These are phyloP conservation scores for Bruchidius siliquastri DNA, from an alignment of 2,888 invertebrate species.

Conservation along the genomic window DNA sequence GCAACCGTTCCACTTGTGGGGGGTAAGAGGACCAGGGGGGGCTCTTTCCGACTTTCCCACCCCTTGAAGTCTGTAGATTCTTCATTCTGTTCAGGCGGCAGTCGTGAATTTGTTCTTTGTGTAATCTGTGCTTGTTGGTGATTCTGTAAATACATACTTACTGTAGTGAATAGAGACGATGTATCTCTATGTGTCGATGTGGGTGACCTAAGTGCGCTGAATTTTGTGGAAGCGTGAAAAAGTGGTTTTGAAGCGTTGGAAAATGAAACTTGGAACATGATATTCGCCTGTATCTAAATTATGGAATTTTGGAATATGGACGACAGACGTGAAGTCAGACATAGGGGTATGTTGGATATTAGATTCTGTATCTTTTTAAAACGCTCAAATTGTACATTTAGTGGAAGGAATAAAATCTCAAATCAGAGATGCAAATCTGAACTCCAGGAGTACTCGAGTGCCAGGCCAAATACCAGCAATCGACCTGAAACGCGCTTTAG, in stretches of 20 bases:
- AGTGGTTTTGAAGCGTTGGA: neutral
- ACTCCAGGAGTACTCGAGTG: too few relatives aligned
- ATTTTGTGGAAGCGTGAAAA: neutral
- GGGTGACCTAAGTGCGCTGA: neutral
- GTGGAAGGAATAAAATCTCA: too few relatives aligned
- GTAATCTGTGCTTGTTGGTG: neutral
- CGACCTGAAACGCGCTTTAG: too few relatives aligned
- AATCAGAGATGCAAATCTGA: too few relatives aligned
- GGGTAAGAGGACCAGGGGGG: conserved; percentile 12
- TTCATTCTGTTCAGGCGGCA: neutral
- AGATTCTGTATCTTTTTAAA: too few relatives aligned
- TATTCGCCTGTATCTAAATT: conserved; percentile 28
- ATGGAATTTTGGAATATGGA: conserved; percentile 48
- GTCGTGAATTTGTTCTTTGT: neutral
- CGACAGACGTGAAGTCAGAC: conserved; percentile 39
- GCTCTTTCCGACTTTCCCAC: neutral
- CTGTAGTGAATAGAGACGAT: neutral
- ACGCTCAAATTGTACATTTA: too few relatives aligned
- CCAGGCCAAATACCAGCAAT: too few relatives aligned
- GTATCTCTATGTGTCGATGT: neutral
- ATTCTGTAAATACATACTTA: neutral
- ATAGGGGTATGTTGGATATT: conserved; percentile 24
- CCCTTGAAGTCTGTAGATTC: neutral
- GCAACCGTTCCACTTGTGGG: conserved; percentile 14
- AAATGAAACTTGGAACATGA: conserved; percentile 9